Evolutionary conservation across 2,113 vertebrate species (phyloP).

Genomic region (Gopherus evgoodei): DNA sequence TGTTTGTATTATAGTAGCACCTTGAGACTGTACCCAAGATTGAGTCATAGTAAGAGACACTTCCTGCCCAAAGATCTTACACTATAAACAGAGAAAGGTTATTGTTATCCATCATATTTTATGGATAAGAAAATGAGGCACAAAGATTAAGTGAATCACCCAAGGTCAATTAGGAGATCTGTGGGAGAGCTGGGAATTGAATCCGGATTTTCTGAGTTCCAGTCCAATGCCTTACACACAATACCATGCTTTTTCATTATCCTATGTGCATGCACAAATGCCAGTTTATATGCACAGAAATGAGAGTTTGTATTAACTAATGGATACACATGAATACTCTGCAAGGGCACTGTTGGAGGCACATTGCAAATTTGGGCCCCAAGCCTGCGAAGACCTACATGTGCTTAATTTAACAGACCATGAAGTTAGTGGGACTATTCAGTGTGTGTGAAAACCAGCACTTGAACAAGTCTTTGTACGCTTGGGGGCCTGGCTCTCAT

Average conservation of each 20-base stretch:
- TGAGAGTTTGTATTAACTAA: not conserved
- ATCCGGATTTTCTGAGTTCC: not conserved
- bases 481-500: not conserved
- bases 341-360: not conserved
- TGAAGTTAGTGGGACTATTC: not conserved
- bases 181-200: not conserved
- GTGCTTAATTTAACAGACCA: not conserved
- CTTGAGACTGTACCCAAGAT: not conserved
- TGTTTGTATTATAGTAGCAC: not conserved
- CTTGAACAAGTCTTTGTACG: not conserved
- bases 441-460: not conserved
- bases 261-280: not conserved
- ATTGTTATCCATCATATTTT: accelerated
- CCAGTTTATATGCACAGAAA: not conserved
- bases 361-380: accelerated
- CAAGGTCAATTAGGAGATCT: not conserved
- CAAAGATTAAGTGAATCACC: not conserved
- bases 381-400: not conserved
- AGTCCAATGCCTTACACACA: not conserved
- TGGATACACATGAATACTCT: not conserved
- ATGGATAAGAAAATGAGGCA: not conserved
- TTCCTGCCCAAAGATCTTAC: not conserved
- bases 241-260: not conserved
- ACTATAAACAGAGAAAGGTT: not conserved
- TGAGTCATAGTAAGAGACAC: accelerated